Base-by-base conservation (phyloP, 1,140 invertebrate genomes). In the Heliothis subflexa region DNA sequence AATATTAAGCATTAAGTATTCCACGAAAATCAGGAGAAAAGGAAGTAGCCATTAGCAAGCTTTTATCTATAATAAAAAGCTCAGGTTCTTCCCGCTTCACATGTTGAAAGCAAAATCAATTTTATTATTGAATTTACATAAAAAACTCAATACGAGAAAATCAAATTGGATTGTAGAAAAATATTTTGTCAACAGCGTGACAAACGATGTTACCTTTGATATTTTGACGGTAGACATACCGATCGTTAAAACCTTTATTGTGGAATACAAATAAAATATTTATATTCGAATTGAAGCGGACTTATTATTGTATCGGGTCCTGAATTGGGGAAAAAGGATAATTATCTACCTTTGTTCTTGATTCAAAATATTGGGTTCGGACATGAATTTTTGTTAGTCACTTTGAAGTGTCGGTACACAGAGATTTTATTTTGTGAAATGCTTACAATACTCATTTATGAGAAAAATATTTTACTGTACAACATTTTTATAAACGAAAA, bases 171-270 rank as follows among this genome's bases (percentile, higher is more conserved):
- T 40, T 62, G 61, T 62, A 7, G n/a, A 25, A 45, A 62, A 62
- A 62, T 45, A 62, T 62, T 62, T 62, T 62, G 33, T 62, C 61
- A 62, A n/a, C 61, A 13, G 61, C n/a, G 45, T 45, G 28, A 62
- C 61, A 16, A 62, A 62, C n/a, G 33, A 40, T 25, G 28, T 16
- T 62, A 21, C 61, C 33, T 62, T 62, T 62, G n/a, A 62, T 62
- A 62, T 45, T 62, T 13, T 10, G 55, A 59, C 61, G 4, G 28
- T 33, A 62, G 61, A 45, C 61, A 45, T 62, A 40, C 33, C 61
- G 61, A 62, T 59, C 61, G 61, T 62, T 62, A 62, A 45, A 62
- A 62, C 61, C 33, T 33, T 62, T 2, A 62, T 16, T 45, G 61
- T 59, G 2, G 61, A 16, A 33, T 5, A 40, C 14, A 13, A 62